Evolutionary conservation across 2,888 invertebrate species (phyloP), one percentile per base, ranked within the genome.

Genomic region (Tromatobia lineatoria): DNA sequence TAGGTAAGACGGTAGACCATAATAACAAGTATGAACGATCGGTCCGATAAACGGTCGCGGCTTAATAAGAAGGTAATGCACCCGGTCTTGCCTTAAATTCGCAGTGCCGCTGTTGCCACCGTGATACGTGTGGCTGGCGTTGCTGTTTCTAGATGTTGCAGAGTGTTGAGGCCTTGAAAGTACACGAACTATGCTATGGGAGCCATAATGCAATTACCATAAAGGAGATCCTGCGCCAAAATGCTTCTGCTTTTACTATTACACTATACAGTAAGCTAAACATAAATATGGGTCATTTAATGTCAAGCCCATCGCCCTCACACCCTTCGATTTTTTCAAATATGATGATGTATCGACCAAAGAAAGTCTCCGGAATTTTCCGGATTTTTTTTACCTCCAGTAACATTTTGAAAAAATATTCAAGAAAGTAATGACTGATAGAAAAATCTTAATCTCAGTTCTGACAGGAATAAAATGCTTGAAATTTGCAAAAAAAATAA

Each of bases 51-150:
- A 80, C 73, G 80, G 52, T 67, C 57, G 66, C 57, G 57, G 80
- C 80, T 80, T 80, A 80, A 80, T 73, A 80, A 73, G 80, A 80
- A 80, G 66, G 66, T 67, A 73, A 73, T 80, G 23, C 80, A 80
- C 57, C 80, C 80, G 80, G 80, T 80, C 66, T 74, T 66, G 80
- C 73, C 80, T 80, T 73, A 80, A 80, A 73, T 57, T 73, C 79
- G 23, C 50, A 10, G 61, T 61, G 20, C 59, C 69, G 77, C 34
- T n/a, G 59, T 59, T 69, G 77, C 69, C 59, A 77, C 77, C 52
- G 70, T 38, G 78, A 78, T 61, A 64, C 78, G 61, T 61, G 38
- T 34, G 4, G 50, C 67, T 34, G 45, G 7, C 13, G 64, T n/a
- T 23, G 45, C 0, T 34, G 64, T 11, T 45, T 1, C n/a, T n/a